phyloP scores from a whole-genome alignment of 2,797 vertebrate genomes.

The Notamacropus eugenii region DNA sequence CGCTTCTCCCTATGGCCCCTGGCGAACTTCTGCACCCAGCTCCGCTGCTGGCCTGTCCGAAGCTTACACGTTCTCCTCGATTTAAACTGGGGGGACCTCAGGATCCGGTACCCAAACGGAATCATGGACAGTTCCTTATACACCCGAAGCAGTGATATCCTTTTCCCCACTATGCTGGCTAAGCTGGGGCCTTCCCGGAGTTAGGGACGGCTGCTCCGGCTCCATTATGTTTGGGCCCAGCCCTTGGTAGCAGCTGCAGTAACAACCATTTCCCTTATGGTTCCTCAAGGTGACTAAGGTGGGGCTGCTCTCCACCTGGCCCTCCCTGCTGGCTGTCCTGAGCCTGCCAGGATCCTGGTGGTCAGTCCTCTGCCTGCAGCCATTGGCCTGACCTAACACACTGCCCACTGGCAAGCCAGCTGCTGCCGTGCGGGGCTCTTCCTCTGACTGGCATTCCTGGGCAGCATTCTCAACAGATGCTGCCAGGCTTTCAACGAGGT shows the following conservation, averaged over 20 bases:
- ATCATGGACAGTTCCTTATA: slow-evolving; percentile 88
- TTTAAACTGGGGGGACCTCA: slow-evolving; percentile 84
- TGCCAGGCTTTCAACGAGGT: slow-evolving; percentile 41
- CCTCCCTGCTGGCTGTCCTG: slow-evolving; percentile 75
- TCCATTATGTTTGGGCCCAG: slow-evolving; percentile 80
- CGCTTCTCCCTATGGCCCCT: slow-evolving; percentile 81
- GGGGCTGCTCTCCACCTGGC: slow-evolving; percentile 70
- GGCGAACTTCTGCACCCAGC: slow-evolving; percentile 82
- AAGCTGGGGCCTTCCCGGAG: slow-evolving; percentile 81
- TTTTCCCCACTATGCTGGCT: slow-evolving; percentile 83
- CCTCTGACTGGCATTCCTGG: slow-evolving; percentile 72
- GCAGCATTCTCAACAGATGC: slow-evolving; percentile 66
- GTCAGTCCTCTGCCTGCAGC: slow-evolving; percentile 61
- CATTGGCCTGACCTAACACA: slow-evolving; percentile 69
- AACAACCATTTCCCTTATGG: slow-evolving; percentile 83
- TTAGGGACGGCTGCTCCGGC: slow-evolving; percentile 71
- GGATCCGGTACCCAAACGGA: slow-evolving; percentile 85
- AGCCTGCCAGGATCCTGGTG: slow-evolving; percentile 75
- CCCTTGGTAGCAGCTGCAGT: slow-evolving; percentile 71
- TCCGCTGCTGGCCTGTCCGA: slow-evolving; percentile 81
- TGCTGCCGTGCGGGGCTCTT: slow-evolving; percentile 70
- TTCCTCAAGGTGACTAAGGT: slow-evolving; percentile 80
- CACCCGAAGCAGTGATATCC: slow-evolving; percentile 88
- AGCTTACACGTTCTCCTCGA: slow-evolving; percentile 83
- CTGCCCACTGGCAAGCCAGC: slow-evolving; percentile 74